These are phyloP conservation scores for Hemichromis elongatus DNA, from an alignment of 2,113 vertebrate genomes.

Conservation along the genomic window DNA sequence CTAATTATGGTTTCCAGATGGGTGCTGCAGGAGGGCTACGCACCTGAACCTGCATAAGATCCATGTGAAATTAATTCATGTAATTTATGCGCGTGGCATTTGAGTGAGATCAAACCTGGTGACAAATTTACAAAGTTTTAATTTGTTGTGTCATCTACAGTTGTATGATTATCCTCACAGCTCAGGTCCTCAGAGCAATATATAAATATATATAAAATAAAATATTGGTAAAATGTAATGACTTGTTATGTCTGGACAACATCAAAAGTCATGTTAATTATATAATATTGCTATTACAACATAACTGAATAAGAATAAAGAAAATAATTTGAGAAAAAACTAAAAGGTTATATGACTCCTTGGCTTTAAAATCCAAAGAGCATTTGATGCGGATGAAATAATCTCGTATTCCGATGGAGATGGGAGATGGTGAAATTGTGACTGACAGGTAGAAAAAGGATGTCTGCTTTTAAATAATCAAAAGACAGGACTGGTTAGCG, in stretches of 20 bases:
- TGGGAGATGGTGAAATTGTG: background rate
- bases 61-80: background rate
- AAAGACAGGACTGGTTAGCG: background rate
- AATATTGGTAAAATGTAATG: background rate
- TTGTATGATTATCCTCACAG: background rate
- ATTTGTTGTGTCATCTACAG: background rate
- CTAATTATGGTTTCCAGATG: constrained; percentile 20
- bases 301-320: background rate
- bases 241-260: background rate
- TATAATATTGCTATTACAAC: background rate
- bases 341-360: background rate
- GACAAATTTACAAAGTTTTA: background rate
- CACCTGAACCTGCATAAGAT: constrained; percentile 4
- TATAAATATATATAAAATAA: too few species aligned
- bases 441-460: background rate
- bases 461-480: background rate
- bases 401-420: background rate
- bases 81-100: background rate
- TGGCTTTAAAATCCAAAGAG: background rate
- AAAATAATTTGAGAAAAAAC: background rate
- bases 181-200: background rate
- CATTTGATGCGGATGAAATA: background rate
- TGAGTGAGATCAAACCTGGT: background rate
- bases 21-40: background rate
- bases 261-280: background rate